A percentile compares a stretch with the other conserved stretches of the same genome.
Evolutionary conservation across 2,113 vertebrate species (phyloP).

Genomic region (Hemibagrus wyckioides): DNA sequence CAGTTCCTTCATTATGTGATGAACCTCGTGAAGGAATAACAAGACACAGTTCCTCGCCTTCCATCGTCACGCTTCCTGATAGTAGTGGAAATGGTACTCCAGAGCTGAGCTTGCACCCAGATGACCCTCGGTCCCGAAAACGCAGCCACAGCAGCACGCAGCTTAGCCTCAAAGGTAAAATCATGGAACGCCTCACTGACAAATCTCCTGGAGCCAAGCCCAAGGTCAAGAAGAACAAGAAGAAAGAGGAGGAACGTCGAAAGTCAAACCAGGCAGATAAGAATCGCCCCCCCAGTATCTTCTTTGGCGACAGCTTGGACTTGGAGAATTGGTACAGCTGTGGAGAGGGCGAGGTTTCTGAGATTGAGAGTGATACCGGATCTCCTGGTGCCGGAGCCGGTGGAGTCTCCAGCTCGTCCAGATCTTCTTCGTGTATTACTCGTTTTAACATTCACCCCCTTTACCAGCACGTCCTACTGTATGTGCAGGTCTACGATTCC

Average conservation of each 20-base stretch:
- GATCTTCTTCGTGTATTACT: conserved; percentile 72
- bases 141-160: conserved; percentile 93
- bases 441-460: conserved; percentile 93
- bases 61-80: conserved; percentile 82
- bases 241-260: conserved; percentile 89
- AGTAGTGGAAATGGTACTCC: conserved; percentile 56
- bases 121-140: conserved; percentile 81
- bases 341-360: conserved; percentile 96
- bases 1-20: conserved; percentile 62
- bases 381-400: conserved; percentile 78
- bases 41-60: conserved; percentile 93
- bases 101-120: conserved; percentile 71
- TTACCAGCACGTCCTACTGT: conserved; percentile 96
- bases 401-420: conserved; percentile 56
- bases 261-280: conserved; percentile 83
- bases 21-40: conserved; percentile 82
- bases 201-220: conserved; percentile 95
- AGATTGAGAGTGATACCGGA: conserved; percentile 94
- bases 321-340: conserved; percentile 99
- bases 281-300: conserved; percentile 83
- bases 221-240: conserved; percentile 88
- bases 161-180: conserved; percentile 91
- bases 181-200: conserved; percentile 85
- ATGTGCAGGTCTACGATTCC: conserved; percentile 95
- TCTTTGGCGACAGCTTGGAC: conserved; percentile 95